phyloP scores from a whole-genome alignment of 2,888 invertebrate genomes.

The Sussaba pulchella region DNA sequence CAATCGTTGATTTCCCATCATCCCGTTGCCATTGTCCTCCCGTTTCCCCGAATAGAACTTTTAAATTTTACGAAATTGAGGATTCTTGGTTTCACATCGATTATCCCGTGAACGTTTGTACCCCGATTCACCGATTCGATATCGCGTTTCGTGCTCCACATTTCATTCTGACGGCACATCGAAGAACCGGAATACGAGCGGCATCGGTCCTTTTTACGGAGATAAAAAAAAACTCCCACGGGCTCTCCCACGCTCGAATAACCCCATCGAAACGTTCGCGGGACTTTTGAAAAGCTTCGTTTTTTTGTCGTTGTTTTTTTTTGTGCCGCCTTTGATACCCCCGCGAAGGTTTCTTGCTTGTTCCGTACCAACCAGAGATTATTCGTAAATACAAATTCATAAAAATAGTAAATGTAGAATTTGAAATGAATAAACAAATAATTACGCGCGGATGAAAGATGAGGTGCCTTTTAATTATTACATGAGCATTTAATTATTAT shows the following conservation, averaged over 20 bases:
- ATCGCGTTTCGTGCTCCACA: slow-evolving; percentile 22
- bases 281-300: slow-evolving; percentile 16
- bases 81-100: neutral
- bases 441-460: no score
- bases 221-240: slow-evolving; percentile 10
- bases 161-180: slow-evolving; percentile 26
- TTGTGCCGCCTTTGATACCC: slow-evolving; percentile 36
- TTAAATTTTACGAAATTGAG: slow-evolving; percentile 1
- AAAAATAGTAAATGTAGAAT: no score
- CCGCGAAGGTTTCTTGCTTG: slow-evolving; percentile 4
- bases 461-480: no score
- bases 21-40: neutral
- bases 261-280: neutral
- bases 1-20: slow-evolving; percentile 16
- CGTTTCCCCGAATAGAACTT: neutral
- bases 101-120: slow-evolving; percentile 5
- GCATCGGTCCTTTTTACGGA: slow-evolving; percentile 23
- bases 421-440: no score
- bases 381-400: neutral
- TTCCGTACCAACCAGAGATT: neutral
- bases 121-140: slow-evolving; percentile 17
- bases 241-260: slow-evolving; percentile 31
- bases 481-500: no score
- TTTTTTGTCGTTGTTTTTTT: no score
- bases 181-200: slow-evolving; percentile 19